Evolutionary conservation across 2,113 vertebrate species (phyloP), one percentile per base, ranked within the genome.

Genomic region (Acinonyx jubatus): DNA sequence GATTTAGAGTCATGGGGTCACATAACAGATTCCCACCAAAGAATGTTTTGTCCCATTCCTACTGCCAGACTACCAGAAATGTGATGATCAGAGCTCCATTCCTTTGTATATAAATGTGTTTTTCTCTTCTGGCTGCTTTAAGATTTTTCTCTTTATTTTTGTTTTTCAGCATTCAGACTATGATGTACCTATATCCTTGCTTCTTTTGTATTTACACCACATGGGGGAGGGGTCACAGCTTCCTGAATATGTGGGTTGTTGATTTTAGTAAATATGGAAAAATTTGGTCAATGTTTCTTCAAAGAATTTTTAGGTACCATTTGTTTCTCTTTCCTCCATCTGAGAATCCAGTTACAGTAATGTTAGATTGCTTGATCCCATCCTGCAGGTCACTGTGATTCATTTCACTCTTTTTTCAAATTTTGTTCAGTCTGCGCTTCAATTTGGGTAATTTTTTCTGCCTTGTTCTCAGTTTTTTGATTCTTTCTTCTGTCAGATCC

Each of bases 161-260:
- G 36, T 5, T 86, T 80, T 94, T 92, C 33, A 78, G 13, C 50
- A 89, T 38, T 69, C 81, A 82, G 66, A 92, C 7, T 92, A 6
- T 36, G 29, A 71, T 27, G 5, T 91, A 25, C 31, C 36, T 76
- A 36, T 93, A 12, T 76, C 87, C 74, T 91, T 50, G 19, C 89
- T 93, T 88, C 18, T 15, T 93, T 92, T 84, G 33, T 95, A 84
- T 69, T 89, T 96, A 89, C 18, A 81, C 15, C 48, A 41, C 78
- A n/a, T 68, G 12, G 31, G 4, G 4, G 4, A 1, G 9, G 19
- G 7, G 21, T 86, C 31, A 63, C 7, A 61, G 6, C 15, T 91
- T 97, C 91, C 50, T 94, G 12, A 92, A 76, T 86, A 89, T 85
- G 27, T 93, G 73, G 55, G 4, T 55, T 71, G 5, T 29, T 91